These are phyloP conservation scores for Zosterops japonicus DNA, from an alignment of 2,113 vertebrate species.

Conservation along the genomic window DNA sequence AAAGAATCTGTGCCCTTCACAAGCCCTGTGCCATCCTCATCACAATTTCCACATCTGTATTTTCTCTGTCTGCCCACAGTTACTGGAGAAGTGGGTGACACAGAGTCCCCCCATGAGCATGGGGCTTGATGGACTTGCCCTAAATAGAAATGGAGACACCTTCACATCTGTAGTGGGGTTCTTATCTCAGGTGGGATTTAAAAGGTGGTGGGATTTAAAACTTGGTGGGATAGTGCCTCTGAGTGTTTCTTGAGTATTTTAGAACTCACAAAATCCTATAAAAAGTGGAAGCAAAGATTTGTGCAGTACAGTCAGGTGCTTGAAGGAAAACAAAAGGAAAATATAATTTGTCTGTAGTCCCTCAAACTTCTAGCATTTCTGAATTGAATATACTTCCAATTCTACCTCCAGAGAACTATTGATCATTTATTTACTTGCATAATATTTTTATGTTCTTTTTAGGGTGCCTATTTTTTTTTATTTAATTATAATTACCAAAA, in stretches of 20 bases:
- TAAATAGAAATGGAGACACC: not conserved
- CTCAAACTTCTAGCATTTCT: not conserved
- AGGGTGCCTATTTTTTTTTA: not conserved
- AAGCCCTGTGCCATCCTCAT: not conserved
- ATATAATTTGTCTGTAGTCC: not conserved
- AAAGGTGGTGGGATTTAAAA: not conserved
- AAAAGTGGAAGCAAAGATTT: not conserved
- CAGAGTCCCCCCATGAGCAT: fast-evolving
- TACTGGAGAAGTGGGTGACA: not conserved
- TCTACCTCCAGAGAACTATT: not conserved
- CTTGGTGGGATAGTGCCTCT: not conserved
- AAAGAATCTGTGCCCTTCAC: not conserved
- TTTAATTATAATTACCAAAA: not conserved
- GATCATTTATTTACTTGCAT: not conserved
- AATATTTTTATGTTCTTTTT: not conserved
- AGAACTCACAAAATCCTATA: not conserved
- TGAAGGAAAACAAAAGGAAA: not conserved
- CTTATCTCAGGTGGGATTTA: not conserved
- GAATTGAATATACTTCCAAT: not conserved
- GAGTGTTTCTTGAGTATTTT: not conserved
- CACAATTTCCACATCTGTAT: not conserved
- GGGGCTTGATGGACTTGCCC: not conserved
- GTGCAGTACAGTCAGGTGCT: not conserved
- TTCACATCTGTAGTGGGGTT: not conserved
- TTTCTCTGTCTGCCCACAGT: not conserved